Conservation (phyloP, 2,888 invertebrate species). For the Gerris lacustris region DNA sequence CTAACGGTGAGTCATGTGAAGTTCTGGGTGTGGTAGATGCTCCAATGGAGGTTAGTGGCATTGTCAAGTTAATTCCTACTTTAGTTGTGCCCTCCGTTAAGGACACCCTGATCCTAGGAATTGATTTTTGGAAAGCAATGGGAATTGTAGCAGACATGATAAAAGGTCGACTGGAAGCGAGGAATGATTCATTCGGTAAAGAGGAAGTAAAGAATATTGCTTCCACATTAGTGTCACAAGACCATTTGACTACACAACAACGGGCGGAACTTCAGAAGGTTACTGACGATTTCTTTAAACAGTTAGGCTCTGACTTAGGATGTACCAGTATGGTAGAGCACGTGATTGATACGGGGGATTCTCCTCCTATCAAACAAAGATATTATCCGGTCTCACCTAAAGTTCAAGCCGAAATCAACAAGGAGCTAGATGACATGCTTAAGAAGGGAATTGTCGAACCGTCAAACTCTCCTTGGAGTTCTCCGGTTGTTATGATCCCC, state of each 20-base stretch:
- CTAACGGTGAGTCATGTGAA: not conserved
- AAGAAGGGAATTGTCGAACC: conserved; percentile 28
- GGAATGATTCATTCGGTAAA: too few species aligned
- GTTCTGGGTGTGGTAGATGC: not conserved
- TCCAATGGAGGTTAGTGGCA: not conserved
- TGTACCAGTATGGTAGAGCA: not conserved
- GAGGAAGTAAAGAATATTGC: not conserved
- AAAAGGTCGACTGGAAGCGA: too few species aligned
- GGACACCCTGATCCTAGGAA: not conserved
- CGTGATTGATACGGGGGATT: not conserved
- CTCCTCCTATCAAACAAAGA: not conserved
- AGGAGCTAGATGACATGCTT: conserved; percentile 25
- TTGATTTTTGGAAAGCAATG: not conserved
- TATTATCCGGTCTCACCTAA: not conserved
- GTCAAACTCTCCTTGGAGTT: conserved; percentile 29
- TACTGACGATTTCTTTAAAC: not conserved
- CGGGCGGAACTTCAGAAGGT: not conserved
- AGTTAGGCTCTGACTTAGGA: not conserved
- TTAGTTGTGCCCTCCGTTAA: not conserved
- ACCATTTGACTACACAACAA: not conserved
- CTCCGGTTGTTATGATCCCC: conserved; percentile 25
- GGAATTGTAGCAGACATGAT: not conserved
- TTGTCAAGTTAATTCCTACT: not conserved
- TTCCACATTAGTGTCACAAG: not conserved
- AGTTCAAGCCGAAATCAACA: not conserved